These are phyloP conservation scores for Plagodis dolabraria DNA, from an alignment of 2,888 invertebrate genomes.

Conservation along the genomic window DNA sequence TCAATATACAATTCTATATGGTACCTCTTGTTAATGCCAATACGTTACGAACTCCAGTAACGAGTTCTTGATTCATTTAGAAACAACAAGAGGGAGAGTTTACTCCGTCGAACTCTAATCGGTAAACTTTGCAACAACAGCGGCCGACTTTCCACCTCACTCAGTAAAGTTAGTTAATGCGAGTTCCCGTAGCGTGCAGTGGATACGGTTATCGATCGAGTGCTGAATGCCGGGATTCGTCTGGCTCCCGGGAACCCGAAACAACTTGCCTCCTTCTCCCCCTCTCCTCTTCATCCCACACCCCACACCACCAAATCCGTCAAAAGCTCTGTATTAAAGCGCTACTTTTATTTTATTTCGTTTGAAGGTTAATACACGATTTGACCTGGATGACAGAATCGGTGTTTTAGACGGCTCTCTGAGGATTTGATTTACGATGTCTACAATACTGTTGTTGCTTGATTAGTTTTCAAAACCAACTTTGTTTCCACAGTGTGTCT, in stretches of 20 bases:
- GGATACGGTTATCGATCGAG: constrained; percentile 81
- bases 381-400: constrained; percentile 61
- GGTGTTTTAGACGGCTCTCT: constrained; percentile 31
- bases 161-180: constrained; percentile 75
- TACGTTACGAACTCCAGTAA: constrained; percentile 42
- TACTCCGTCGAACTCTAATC: constrained; percentile 70
- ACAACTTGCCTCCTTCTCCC: constrained; percentile 52
- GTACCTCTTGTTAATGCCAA: constrained; percentile 34
- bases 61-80: constrained; percentile 67
- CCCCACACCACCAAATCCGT: constrained; percentile 43
- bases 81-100: constrained; percentile 63
- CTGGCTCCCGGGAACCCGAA: constrained; percentile 69
- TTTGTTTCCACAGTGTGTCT: constrained; percentile 6
- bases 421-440: constrained; percentile 30
- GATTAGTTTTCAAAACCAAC: constrained; percentile 11
- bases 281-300: constrained; percentile 37
- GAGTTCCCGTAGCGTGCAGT: constrained; percentile 76
- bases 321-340: constrained; percentile 71
- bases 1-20: constrained; percentile 27
- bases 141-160: constrained; percentile 78
- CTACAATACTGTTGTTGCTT: constrained; percentile 2
- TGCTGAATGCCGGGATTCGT: constrained; percentile 79
- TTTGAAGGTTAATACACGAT: constrained; percentile 82
- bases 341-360: constrained; percentile 81
- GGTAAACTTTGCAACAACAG: constrained; percentile 80